Evolutionary conservation across 2,113 vertebrate species (phyloP).

Genomic region (Siniperca knerii): DNA sequence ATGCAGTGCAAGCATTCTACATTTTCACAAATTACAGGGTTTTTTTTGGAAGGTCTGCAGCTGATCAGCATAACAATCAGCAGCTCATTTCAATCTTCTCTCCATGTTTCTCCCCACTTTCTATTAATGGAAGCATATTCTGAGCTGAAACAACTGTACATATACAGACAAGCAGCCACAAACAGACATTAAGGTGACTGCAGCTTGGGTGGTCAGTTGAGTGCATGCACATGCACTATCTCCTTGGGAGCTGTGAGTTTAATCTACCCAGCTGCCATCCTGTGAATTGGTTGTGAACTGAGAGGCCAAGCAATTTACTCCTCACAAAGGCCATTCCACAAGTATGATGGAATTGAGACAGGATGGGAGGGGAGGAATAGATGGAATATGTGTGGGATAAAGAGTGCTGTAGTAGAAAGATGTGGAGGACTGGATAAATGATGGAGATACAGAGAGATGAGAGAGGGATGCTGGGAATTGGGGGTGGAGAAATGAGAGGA

Average conservation of each 20-base stretch:
- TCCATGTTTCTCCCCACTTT: background rate
- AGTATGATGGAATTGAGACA: slow-evolving; percentile 28
- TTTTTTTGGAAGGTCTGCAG: background rate
- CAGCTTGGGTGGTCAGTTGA: slow-evolving; percentile 6
- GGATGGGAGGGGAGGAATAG: slow-evolving; percentile 17
- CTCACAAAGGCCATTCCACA: slow-evolving; percentile 62
- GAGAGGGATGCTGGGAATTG: slow-evolving; percentile 1
- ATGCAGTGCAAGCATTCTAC: background rate
- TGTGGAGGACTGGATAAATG: slow-evolving; percentile 2
- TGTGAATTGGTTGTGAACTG: slow-evolving; percentile 69
- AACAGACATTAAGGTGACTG: background rate
- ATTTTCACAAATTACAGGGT: background rate
- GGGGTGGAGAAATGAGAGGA: slow-evolving; percentile 22
- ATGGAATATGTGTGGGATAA: slow-evolving; percentile 44
- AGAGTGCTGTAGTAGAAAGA: slow-evolving; percentile 30
- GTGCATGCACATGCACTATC: background rate
- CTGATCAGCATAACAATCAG: background rate
- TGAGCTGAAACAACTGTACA: background rate
- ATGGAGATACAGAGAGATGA: slow-evolving; percentile 16
- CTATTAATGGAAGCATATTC: background rate
- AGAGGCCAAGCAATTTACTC: slow-evolving; percentile 73
- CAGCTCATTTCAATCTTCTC: background rate
- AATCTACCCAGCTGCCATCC: slow-evolving; percentile 62
- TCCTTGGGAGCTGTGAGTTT: slow-evolving; percentile 39
- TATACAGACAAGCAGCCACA: background rate